A percentile compares a stretch with the other conserved stretches of the same genome.
These are phyloP conservation scores for Semicossyphus pulcher DNA, from an alignment of 2,113 vertebrate species.

Conservation along the genomic window DNA sequence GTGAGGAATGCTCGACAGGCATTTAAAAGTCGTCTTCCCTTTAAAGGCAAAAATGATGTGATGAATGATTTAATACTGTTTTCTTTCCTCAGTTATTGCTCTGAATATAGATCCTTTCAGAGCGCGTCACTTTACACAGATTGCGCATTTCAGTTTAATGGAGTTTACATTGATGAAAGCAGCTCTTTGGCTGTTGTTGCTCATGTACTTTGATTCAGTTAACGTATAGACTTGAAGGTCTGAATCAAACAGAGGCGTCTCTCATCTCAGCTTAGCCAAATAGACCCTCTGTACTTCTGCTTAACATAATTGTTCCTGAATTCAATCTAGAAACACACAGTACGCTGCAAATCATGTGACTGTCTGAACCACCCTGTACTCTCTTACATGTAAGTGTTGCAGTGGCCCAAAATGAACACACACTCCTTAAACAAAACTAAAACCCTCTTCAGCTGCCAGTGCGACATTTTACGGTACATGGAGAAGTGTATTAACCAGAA, in stretches of 20 bases:
- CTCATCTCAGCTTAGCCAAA: background rate
- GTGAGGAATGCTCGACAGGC: constrained; percentile 77
- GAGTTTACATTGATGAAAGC: background rate
- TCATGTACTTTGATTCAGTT: background rate
- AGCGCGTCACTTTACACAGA: background rate
- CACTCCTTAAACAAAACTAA: background rate
- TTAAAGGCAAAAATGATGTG: constrained; percentile 55
- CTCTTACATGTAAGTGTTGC: constrained; percentile 16
- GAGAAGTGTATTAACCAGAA: too few species aligned
- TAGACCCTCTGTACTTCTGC: constrained; percentile 16
- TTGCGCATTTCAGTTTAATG: background rate
- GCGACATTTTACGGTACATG: background rate
- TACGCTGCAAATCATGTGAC: constrained; percentile 25
- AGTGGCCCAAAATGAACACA: background rate
- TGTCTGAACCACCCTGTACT: background rate
- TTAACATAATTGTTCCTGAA: constrained; percentile 15
- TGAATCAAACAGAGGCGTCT: constrained; percentile 8
- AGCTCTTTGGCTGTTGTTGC: background rate
- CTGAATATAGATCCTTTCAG: background rate
- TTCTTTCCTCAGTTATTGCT: background rate
- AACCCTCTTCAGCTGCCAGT: constrained; percentile 3
- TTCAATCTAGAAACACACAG: constrained; percentile 12
- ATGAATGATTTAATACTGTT: constrained; percentile 3
- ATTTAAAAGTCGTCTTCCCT: constrained; percentile 70
- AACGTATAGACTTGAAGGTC: background rate